Conservation (phyloP, 2,113 vertebrate species). For the Delphinus delphis region DNA sequence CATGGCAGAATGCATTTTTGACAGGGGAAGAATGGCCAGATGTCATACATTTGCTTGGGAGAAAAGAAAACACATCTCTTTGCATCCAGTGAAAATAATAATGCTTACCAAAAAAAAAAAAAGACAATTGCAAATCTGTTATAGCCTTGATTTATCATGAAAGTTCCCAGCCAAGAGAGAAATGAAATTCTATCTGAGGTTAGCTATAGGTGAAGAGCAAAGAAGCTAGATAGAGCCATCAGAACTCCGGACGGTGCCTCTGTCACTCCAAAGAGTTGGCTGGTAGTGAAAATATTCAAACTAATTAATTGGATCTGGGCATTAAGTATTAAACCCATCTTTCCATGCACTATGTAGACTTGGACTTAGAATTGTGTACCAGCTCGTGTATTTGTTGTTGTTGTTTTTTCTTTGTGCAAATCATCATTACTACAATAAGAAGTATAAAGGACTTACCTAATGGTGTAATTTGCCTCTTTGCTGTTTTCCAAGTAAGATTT, state of each 20-base stretch:
- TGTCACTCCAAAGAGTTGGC: background rate
- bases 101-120: constrained; percentile 49
- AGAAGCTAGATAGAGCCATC: background rate
- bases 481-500: background rate
- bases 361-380: background rate
- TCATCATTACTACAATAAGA: background rate
- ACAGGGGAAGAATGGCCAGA: constrained; percentile 78
- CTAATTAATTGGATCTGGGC: background rate
- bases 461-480: background rate
- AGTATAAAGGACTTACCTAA: background rate
- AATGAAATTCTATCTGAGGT: constrained; percentile 53
- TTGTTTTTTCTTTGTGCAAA: background rate
- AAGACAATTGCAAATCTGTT: constrained; percentile 53
- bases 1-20: constrained; percentile 79
- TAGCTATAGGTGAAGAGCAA: constrained; percentile 21
- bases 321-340: background rate
- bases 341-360: background rate
- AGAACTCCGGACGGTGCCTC: background rate
- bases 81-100: constrained; percentile 76
- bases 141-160: constrained; percentile 20
- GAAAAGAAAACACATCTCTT: constrained; percentile 61
- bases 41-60: constrained; percentile 78
- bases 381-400: background rate
- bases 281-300: background rate
- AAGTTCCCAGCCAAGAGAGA: background rate